Base-by-base conservation (phyloP, 2,888 invertebrate genomes). In the Ommatoiulus sabulosus region DNA sequence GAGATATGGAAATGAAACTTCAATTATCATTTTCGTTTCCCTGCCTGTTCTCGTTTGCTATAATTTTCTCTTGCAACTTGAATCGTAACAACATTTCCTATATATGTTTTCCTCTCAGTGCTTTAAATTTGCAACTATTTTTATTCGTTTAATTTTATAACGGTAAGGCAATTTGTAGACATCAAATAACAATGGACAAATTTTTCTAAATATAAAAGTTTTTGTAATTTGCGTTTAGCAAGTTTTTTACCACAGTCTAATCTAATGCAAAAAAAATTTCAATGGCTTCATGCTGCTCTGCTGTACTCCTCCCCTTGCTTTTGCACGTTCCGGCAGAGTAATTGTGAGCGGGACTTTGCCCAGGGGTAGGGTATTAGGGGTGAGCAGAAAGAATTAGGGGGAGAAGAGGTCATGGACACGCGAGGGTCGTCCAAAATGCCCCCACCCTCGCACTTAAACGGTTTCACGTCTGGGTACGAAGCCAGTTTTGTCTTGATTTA, bases 371-470 rank as follows among this genome's bases (percentile, higher is more conserved):
- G 80, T 80, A 80, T 80, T 80, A 35, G 80, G 57, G 80, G 80
- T 35, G 80, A 80, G 15, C 35, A 80, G 80, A 80, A 72, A 80
- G 80, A 80, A 80, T 80, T 80, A 72, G 80, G 80, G 80, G 80
- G 80, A 80, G 80, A 80, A 35, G 80, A 80, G 80, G 80, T 80
- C 80, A 80, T 80, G 80, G 80, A 80, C 80, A 80, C 80, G 80
- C 35, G 80, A 80, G 80, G 80, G 80, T 35, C 35, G 80, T 80
- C 80, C 80, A 80, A 80, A 80, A 80, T 80, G 80, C 24, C 80
- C 24, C 80, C 80, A 80, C 80, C 80, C 80, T 72, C 72, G 72
- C 72, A 72, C 72, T 72, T 72, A 20, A 24, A 72, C 24, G 20
- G 20, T 20, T 72, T 72, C 72, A 7, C 72, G 72, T 72, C 72